Base-by-base conservation (phyloP, 2,888 invertebrate species). In the Scrobipalpa atriplicella region DNA sequence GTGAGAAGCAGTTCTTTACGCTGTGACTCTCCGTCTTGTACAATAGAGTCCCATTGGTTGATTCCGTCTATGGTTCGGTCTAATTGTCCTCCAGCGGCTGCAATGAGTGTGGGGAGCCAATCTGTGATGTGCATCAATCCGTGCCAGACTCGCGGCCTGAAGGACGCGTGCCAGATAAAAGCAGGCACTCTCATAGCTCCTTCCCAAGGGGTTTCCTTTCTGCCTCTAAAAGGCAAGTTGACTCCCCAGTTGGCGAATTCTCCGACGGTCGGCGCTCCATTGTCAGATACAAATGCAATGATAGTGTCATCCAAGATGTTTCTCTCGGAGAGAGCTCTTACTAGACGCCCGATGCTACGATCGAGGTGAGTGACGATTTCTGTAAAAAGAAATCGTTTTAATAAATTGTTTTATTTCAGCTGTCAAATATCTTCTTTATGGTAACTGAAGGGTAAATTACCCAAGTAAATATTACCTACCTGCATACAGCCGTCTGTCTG, bases 231-330 rank as follows among this genome's bases (percentile, higher is more conserved):
- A 2, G 97, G 97, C 87, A 95, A 95, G 83, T 97, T 97, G 3
- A 96, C 95, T 0, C 95, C 97, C 71, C 94, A 94, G 82, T 98
- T 98, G 62, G 93, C 90, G 76, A 96, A 95, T 56, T 94, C 81
- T 0, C 97, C 98, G 56, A 94, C 92, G 0, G 97, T 95, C 0
- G 97, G 97, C 0, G 96, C 97, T 0, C 98, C 98, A 80, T 98
- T 98, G 81, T 99, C 99, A 8, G 98, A 96, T 71, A 96, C 95
- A 80, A 99, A 99, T 2, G 98, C 83, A 54, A 99, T 94, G 29
- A 99, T 94, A 0, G 97, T 96, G 79, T 98, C 95, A 36, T 97
- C 93, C 70, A 98, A 87, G 87, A 98, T 95, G 0, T 93, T 89
- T 65, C 92, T 94, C 0, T 94, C 88, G 41, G 95, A 92, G 52